Evolutionary conservation across 2,888 invertebrate genomes (phyloP), one percentile per base, ranked within the genome.

Genomic region (Ariolimax columbianus): DNA sequence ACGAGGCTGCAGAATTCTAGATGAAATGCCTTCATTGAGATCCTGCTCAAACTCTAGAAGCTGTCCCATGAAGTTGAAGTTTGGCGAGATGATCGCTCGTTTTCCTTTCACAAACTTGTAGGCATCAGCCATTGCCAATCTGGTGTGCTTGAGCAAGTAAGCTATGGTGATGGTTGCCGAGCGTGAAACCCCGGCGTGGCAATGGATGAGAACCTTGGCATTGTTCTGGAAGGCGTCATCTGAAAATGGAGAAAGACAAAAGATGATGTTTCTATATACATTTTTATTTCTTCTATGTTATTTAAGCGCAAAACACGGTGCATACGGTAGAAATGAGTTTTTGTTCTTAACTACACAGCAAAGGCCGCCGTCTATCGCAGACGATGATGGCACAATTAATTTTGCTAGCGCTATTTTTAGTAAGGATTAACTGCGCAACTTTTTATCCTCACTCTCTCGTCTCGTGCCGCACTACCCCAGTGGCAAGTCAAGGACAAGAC

Each of bases 111-210:
- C 98, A 93, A 96, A 96, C 91, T 96, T 96, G 95, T 97, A 98
- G 0, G 98, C 98, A 92, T 98, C 97, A 73, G 97, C 96, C 95
- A 97, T 97, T 66, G 96, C 96, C 94, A 97, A 94, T 86, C 96
- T 96, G 93, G 92, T 91, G 94, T 97, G 97, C 91, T 97, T 96
- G 97, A 98, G 98, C 91, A 98, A 96, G 95, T 97, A 98, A 78
- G 98, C 98, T 92, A 98, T 98, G 92, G 98, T 97, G 93, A 98
- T 96, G 88, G 98, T 98, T 88, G 98, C 98, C 89, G 98, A 98
- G 89, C 98, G 96, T 83, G 98, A 98, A 79, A 98, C 97, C 81
- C 98, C 98, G 80, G 98, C 98, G 93, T 98, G 98, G 94, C 98
- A 98, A 94, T 98, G 98, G 87, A 98, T 96, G 92, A 98, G 95